A percentile compares a stretch with the other conserved stretches of the same genome.
phyloP scores from a whole-genome alignment of 2,113 vertebrate species.

The Panthera leo region DNA sequence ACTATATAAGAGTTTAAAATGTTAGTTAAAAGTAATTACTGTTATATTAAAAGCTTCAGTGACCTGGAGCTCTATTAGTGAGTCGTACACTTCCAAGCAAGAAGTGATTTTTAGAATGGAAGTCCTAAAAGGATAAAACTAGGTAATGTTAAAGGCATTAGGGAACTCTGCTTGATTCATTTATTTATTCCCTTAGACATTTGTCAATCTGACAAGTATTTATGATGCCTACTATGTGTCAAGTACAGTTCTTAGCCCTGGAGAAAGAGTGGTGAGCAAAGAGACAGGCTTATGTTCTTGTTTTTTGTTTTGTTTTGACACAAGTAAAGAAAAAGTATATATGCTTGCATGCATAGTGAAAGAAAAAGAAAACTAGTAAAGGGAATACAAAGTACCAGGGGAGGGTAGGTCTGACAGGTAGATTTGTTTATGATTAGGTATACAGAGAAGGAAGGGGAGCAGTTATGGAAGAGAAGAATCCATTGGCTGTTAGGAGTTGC shows the following conservation, averaged over 20 bases:
- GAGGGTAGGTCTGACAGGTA: background rate
- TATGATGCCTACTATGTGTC: background rate
- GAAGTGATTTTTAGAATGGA: background rate
- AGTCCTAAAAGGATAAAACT: background rate
- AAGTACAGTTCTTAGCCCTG: background rate
- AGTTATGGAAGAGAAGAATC: background rate
- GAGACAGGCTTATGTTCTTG: background rate
- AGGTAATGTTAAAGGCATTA: background rate
- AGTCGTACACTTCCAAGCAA: background rate
- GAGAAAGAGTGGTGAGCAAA: background rate
- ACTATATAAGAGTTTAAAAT: background rate
- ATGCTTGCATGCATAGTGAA: background rate
- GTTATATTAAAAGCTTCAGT: background rate
- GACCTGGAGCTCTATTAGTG: background rate
- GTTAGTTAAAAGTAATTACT: background rate
- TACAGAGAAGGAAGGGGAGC: background rate
- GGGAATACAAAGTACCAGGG: background rate
- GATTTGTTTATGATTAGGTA: background rate
- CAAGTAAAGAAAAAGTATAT: background rate
- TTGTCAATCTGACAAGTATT: background rate
- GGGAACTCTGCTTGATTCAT: background rate
- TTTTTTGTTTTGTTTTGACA: background rate
- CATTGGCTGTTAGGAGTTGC: background rate
- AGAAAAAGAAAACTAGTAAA: background rate
- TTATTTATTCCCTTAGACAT: background rate